These are phyloP conservation scores for Coptodon bakossiorum DNA, from an alignment of 2,113 vertebrate genomes.

Conservation along the genomic window DNA sequence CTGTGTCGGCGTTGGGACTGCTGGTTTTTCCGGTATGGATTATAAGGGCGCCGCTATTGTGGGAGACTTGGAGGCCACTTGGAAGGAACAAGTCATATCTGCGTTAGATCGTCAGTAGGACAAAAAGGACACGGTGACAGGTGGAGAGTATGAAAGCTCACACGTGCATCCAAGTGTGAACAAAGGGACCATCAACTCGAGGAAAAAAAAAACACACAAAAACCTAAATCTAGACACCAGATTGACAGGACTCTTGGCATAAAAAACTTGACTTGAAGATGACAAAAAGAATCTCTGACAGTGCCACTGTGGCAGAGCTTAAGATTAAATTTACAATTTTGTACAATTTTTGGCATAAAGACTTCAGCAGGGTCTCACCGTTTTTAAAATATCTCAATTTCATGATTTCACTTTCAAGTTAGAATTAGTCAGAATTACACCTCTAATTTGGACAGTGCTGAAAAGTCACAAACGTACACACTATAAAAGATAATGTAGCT, in stretches of 20 bases:
- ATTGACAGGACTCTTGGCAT: neutral
- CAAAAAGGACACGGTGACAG: slow-evolving; percentile 23
- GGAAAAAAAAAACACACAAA: fast-evolving
- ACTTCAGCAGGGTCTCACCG: fast-evolving
- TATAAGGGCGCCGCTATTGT: neutral
- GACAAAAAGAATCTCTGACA: neutral
- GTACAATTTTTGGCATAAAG: neutral
- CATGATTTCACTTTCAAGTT: neutral
- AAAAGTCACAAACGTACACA: neutral
- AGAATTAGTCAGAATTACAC: neutral
- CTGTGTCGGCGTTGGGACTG: neutral
- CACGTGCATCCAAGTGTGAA: slow-evolving; percentile 7
- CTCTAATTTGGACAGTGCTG: neutral
- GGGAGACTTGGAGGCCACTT: neutral
- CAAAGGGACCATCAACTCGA: neutral
- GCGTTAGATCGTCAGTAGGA: neutral
- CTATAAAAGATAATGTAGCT: neutral
- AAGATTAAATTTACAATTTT: neutral
- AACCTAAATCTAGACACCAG: neutral
- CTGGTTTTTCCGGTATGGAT: neutral
- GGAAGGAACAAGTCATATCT: neutral
- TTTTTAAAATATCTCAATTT: neutral
- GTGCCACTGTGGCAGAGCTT: fast-evolving
- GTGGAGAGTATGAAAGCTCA: slow-evolving; percentile 20
- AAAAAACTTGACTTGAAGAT: neutral